Percentiles rank a stretch among this genome's conserved stretches.
phyloP scores from a whole-genome alignment of 1,140 invertebrate species.

The Pogonus chalceus region DNA sequence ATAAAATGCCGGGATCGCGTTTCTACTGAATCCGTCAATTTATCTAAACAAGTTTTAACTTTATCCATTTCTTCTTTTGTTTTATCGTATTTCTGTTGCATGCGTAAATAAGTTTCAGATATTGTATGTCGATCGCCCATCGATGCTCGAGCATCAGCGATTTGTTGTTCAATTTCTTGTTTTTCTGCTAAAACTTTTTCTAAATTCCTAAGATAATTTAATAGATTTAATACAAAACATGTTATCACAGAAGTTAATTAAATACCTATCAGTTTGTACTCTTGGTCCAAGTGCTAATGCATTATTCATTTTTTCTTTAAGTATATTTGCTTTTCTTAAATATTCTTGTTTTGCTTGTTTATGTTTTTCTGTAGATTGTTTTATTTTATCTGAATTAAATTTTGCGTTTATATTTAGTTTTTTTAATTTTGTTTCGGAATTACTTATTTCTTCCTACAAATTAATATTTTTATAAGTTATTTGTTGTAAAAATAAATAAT shows the following conservation, averaged over 20 bases:
- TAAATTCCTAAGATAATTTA: background rate
- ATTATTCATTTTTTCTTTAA: background rate
- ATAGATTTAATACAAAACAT: too few species aligned
- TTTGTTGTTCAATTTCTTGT: background rate
- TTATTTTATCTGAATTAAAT: conserved; percentile 21
- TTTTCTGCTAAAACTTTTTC: background rate
- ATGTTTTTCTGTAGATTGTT: conserved; percentile 17
- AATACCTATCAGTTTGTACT: background rate
- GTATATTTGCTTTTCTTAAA: background rate
- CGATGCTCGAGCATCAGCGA: background rate
- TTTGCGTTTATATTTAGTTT: conserved; percentile 19
- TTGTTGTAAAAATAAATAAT: background rate
- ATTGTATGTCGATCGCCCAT: background rate
- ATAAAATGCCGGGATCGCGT: conserved; percentile 21
- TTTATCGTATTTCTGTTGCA: conserved; percentile 17
- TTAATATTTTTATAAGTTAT: conserved; percentile 6
- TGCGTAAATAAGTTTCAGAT: conserved; percentile 15
- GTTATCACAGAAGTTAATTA: background rate
- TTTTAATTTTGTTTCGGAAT: conserved; percentile 26
- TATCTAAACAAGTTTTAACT: conserved; percentile 14
- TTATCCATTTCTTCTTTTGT: conserved; percentile 15
- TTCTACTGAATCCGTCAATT: conserved; percentile 15
- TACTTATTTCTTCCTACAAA: conserved; percentile 32
- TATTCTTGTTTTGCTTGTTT: background rate
- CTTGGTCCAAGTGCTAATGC: background rate